Percentiles rank a stretch among this genome's conserved stretches.
phyloP scores from a whole-genome alignment of 2,888 invertebrate species.

The Rhyacophila evoluta region DNA sequence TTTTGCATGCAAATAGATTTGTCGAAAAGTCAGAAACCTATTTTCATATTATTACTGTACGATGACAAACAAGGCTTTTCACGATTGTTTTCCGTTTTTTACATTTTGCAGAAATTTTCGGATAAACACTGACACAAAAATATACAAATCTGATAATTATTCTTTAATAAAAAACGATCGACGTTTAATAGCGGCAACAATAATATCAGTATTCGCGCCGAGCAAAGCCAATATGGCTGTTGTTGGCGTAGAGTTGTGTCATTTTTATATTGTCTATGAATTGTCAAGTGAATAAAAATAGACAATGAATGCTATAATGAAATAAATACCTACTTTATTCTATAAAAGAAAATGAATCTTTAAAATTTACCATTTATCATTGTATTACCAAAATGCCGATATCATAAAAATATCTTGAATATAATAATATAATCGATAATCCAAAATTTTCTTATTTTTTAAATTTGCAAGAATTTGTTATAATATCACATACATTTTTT shows the following conservation, averaged over 20 bases:
- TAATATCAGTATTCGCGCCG: slow-evolving; percentile 50
- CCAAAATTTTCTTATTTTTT: no score
- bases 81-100: neutral
- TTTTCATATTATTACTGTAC: slow-evolving; percentile 33
- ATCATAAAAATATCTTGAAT: no score
- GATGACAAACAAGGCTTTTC: neutral
- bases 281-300: no score
- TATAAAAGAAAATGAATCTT: no score
- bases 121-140: neutral
- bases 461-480: no score
- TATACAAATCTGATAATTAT: neutral
- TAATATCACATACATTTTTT: no score
- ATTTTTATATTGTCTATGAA: slow-evolving; percentile 37
- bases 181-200: slow-evolving; percentile 41
- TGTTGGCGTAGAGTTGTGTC: slow-evolving; percentile 44
- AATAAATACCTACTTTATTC: no score
- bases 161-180: neutral
- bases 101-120: neutral
- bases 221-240: slow-evolving; percentile 47
- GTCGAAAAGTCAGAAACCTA: slow-evolving; percentile 31
- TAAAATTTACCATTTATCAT: no score
- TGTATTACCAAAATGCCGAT: no score
- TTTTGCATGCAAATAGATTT: slow-evolving; percentile 28
- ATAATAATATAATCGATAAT: no score
- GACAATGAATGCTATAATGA: no score